Base-by-base conservation (phyloP, 2,888 invertebrate genomes). In the Drosophila neotestacea region DNA sequence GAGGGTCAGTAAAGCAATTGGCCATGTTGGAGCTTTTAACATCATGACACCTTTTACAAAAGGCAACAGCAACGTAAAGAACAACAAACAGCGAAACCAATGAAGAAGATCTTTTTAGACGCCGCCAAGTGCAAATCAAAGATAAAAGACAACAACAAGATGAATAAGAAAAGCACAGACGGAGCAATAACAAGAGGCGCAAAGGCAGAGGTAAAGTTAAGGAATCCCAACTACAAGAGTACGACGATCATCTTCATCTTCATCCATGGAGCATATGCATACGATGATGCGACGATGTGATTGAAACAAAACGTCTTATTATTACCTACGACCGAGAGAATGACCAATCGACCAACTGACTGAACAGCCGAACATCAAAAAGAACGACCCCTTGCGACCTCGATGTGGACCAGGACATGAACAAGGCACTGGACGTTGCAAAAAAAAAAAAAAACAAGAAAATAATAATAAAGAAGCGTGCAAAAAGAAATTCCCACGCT, bases 241-340 rank as follows among this genome's bases (percentile, higher is more conserved):
- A 56, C 72, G 44, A 70, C 55, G 58, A 77, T 62, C 66, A 70
- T 68, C 77, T 73, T 69, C 60, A 52, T 59, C 69, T 56, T 61
- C 73, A 50, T 68, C 44, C 70, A 62, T 47, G 72, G 63, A 62
- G 70, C 67, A 48, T 46, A 60, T 56, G 50, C 38, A 41, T 34
- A 54, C 52, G 70, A 73, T 85, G 86, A 78, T 85, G 83, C 86
- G 88, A 77, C 86, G 89, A 86, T 88, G 89, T 88, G 84, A 84
- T 84, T 84, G 84, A 84, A 84, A 88, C 88, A 88, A 88, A 84
- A 88, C 84, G 84, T 88, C 84, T 88, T 84, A 88, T 84, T 84
- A 84, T 88, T 86, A 88, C 76, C 84, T 73, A 84, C 88, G 63
- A 85, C 46, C 51, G 58, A 56, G 59, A 42, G 51, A 62, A 16